These are phyloP conservation scores for Willisornis vidua DNA, from an alignment of 2,113 vertebrate genomes.

Conservation along the genomic window DNA sequence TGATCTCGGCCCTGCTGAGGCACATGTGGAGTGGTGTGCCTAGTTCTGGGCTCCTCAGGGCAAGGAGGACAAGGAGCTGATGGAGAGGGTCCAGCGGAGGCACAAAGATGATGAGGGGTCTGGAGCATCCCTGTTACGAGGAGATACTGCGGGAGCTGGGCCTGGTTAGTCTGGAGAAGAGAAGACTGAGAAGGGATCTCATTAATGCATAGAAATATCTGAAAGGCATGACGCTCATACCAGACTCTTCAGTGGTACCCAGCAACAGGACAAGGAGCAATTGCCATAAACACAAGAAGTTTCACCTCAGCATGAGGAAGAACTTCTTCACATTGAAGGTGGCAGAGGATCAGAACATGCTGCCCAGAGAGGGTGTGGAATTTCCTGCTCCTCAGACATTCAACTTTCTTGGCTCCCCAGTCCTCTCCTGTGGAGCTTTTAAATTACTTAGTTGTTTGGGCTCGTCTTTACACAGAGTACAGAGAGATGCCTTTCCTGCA, in stretches of 20 bases:
- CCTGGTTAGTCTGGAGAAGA: background rate
- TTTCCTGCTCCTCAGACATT: background rate
- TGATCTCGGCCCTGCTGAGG: rapidly evolving
- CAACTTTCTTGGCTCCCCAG: background rate
- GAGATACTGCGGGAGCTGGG: background rate
- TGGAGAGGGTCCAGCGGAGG: background rate
- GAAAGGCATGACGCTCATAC: background rate
- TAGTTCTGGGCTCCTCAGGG: background rate
- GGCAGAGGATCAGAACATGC: background rate
- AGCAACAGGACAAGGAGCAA: background rate
- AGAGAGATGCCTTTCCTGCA: background rate
- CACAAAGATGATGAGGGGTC: background rate
- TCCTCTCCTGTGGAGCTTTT: background rate
- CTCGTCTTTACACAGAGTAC: background rate
- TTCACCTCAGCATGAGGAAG: background rate
- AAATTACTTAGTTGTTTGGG: background rate
- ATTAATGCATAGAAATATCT: background rate
- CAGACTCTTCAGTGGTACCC: background rate
- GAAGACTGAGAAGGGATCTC: background rate
- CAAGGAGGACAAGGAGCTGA: background rate
- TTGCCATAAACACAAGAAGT: background rate
- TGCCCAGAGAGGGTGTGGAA: background rate
- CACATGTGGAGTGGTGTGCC: background rate
- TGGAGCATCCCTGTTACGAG: background rate
- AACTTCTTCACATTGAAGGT: background rate